phyloP scores from a whole-genome alignment of 2,888 invertebrate genomes.

The Pterostichus niger region DNA sequence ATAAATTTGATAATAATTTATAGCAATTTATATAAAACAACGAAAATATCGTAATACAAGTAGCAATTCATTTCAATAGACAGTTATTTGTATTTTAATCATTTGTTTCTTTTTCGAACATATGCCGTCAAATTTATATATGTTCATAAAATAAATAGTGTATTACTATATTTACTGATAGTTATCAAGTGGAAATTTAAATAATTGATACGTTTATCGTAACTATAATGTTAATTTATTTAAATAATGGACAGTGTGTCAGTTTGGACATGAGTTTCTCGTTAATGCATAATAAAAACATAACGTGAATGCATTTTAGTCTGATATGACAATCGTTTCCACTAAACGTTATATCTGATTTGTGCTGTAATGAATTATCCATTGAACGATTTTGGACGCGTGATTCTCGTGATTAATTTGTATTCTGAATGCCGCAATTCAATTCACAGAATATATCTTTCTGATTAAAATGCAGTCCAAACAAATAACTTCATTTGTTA shows the following conservation, averaged over 20 bases:
- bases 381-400: conserved; percentile 28
- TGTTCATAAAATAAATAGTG: too few relatives aligned
- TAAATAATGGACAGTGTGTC: background rate
- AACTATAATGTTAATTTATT: background rate
- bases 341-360: conserved; percentile 19
- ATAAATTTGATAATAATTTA: too few relatives aligned
- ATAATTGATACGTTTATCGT: background rate
- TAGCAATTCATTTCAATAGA: too few relatives aligned
- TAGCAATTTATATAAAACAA: too few relatives aligned
- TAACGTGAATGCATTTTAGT: background rate
- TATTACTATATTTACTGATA: too few relatives aligned
- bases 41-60: too few relatives aligned
- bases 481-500: conserved; percentile 40
- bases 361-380: conserved; percentile 27
- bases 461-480: conserved; percentile 23
- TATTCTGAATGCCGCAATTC: background rate
- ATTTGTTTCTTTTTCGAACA: too few relatives aligned
- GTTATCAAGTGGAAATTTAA: too few relatives aligned
- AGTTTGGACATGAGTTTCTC: background rate
- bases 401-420: conserved; percentile 31
- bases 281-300: conserved; percentile 1
- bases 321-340: conserved; percentile 2
- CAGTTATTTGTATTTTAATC: too few relatives aligned
- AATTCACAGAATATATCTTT: conserved; percentile 42
- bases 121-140: too few relatives aligned